phyloP scores from a whole-genome alignment of 1,140 invertebrate species.

The Nilaparvata lugens region DNA sequence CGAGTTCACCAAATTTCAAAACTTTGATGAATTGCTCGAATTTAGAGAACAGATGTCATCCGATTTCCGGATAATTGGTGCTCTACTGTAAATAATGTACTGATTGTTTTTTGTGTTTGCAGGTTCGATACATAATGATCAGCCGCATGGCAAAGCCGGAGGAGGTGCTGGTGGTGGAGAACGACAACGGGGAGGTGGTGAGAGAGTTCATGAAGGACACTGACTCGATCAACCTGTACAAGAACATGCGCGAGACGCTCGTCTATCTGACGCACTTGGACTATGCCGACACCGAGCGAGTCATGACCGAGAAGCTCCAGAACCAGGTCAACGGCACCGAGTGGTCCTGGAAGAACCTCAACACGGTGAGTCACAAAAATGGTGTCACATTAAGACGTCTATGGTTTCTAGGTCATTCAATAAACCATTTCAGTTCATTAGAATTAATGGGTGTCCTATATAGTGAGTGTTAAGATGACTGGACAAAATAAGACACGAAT shows the following conservation, averaged over 20 bases:
- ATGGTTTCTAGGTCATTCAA: too few species aligned
- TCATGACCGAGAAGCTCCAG: slow-evolving; percentile 98
- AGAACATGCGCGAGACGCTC: slow-evolving; percentile 98
- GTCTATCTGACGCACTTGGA: slow-evolving; percentile 99
- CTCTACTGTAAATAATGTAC: background rate
- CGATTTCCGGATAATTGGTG: too few species aligned
- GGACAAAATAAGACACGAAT: too few species aligned
- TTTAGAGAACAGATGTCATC: background rate
- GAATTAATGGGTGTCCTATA: too few species aligned
- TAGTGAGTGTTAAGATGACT: too few species aligned
- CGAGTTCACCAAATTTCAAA: background rate
- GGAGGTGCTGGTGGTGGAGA: slow-evolving; percentile 99
- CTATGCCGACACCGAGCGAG: slow-evolving; percentile 92
- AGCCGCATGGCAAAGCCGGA: slow-evolving; percentile 99
- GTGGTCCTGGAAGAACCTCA: slow-evolving; percentile 99
- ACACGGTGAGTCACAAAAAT: slow-evolving; percentile 55
- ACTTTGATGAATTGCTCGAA: background rate
- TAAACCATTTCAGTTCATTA: too few species aligned
- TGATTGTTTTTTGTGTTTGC: background rate
- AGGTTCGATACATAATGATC: slow-evolving; percentile 97
- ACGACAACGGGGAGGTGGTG: slow-evolving; percentile 99
- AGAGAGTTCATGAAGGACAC: slow-evolving; percentile 99
- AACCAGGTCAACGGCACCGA: slow-evolving; percentile 98
- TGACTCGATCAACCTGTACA: slow-evolving; percentile 98
- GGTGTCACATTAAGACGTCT: too few species aligned